Base-by-base conservation (phyloP, 2,888 invertebrate genomes). In the Drosophila niveifrons region DNA sequence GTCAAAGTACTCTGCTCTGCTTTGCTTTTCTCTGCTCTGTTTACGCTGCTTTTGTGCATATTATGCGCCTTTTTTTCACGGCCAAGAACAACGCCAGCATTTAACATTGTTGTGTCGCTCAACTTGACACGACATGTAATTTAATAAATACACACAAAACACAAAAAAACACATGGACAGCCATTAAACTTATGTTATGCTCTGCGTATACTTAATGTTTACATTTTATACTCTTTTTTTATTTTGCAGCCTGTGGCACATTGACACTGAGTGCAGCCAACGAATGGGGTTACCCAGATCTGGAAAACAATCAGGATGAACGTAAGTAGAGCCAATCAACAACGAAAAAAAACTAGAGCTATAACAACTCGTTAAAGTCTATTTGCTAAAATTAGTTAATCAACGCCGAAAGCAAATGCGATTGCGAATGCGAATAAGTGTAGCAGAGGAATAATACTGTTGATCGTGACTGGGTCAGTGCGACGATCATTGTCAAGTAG, bases 241-340 rank as follows among this genome's bases (percentile, higher is more conserved):
- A 0, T 23, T n/a, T 61, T 75, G 0, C 78, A 91, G 91, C 75
- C 18, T 71, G 78, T 73, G 64, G 82, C 56, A 71, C 62, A 9
- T 28, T 77, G 31, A 66, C 80, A 13, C 50, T 85, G 31, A 44
- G 68, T 55, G 56, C 44, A 31, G 90, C 80, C 50, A 66, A 69
- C 46, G 83, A 80, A 36, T 92, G 91, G 91, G 75, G 85, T 51
- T 92, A 92, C 82, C 92, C 92, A 58, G 89, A 92, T 77, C 82
- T 89, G 61, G 91, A 90, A 48, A 71, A 66, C 11, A 83, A 90
- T 56, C 87, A 89, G 82, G 87, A 92, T 91, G 88, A 89, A 58
- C 68, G 79, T 89, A 89, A 84, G 77, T 89, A 61, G 28, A 58
- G 55, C 64, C 62, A 76, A 80, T 84, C 48, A 67, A 75, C n/a